Percentiles rank a stretch among this genome's conserved stretches.
Evolutionary conservation across 2,797 vertebrate species (phyloP).

Genomic region (Gephyroberyx darwinii): DNA sequence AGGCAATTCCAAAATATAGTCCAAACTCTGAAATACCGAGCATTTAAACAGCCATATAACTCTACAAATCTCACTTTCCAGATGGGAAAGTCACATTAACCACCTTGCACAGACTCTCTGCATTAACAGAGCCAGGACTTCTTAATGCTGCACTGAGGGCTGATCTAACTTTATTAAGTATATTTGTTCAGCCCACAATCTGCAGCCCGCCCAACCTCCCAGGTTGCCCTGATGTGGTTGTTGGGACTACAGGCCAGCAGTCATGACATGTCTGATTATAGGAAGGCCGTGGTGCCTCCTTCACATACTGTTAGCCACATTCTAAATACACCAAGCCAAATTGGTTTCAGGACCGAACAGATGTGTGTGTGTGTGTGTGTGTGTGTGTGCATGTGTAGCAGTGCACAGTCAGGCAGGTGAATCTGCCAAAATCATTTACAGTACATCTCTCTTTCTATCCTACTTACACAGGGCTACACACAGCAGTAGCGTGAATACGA

Average conservation of each 20-base stretch:
- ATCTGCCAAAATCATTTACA: background rate
- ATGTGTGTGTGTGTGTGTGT: background rate
- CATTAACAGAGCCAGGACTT: background rate
- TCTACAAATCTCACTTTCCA: conserved; percentile 18
- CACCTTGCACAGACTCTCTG: conserved; percentile 15
- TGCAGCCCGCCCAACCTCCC: conserved; percentile 32
- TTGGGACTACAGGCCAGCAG: conserved; percentile 28
- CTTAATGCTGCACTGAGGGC: conserved; percentile 17
- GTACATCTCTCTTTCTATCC: background rate
- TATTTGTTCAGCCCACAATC: conserved; percentile 39
- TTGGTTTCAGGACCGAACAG: conserved; percentile 42
- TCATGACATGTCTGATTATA: conserved; percentile 48
- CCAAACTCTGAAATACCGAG: background rate
- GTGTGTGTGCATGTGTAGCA: background rate
- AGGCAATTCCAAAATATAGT: background rate
- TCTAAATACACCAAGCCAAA: conserved; percentile 41
- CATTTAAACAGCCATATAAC: background rate
- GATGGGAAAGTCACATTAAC: conserved; percentile 24
- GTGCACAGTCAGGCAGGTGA: conserved; percentile 21
- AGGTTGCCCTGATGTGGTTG: conserved; percentile 54
- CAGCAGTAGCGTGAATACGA: too few species aligned
- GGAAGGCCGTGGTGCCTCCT: conserved; percentile 14
- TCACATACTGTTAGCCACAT: conserved; percentile 28
- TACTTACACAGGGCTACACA: too few species aligned
- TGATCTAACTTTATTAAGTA: conserved; percentile 44